Percentiles rank a stretch among this genome's conserved stretches.
phyloP scores from a whole-genome alignment of 1,140 invertebrate species.

The Parasteatoda tepidariorum region DNA sequence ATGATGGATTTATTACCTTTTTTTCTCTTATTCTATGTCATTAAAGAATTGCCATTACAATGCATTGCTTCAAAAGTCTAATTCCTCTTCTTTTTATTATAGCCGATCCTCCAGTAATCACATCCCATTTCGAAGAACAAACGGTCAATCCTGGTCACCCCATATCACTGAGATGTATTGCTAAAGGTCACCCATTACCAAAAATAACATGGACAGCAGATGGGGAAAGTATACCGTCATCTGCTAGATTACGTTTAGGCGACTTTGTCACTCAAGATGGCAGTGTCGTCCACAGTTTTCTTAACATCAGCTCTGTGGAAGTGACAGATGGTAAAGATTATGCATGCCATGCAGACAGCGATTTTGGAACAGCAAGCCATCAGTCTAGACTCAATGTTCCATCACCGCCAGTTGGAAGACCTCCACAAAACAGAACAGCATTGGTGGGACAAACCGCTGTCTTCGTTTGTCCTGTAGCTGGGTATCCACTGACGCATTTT shows the following conservation, averaged over 20 bases:
- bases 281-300: constrained; percentile 87
- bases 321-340: constrained; percentile 70
- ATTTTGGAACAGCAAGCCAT: constrained; percentile 58
- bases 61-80: too few species aligned
- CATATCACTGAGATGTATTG: constrained; percentile 69
- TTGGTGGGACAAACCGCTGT: constrained; percentile 66
- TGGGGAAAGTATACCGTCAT: constrained; percentile 55
- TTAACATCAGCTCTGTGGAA: constrained; percentile 78
- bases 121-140: constrained; percentile 86
- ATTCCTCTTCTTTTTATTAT: constrained; percentile 64
- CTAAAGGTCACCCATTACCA: constrained; percentile 63
- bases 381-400: constrained; percentile 60
- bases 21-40: too few species aligned
- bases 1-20: too few species aligned
- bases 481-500: constrained; percentile 66
- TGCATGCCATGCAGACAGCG: constrained; percentile 62
- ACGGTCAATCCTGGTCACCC: constrained; percentile 83
- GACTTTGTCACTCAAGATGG: constrained; percentile 63
- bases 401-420: constrained; percentile 56
- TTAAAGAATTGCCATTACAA: too few species aligned
- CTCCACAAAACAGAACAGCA: constrained; percentile 62
- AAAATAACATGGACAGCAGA: constrained; percentile 64
- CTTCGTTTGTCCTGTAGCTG: constrained; percentile 68
- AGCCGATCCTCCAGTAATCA: constrained; percentile 84
- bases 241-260: constrained; percentile 59